Base-by-base conservation (phyloP, 2,888 invertebrate species). In the Drymonia ruficornis region DNA sequence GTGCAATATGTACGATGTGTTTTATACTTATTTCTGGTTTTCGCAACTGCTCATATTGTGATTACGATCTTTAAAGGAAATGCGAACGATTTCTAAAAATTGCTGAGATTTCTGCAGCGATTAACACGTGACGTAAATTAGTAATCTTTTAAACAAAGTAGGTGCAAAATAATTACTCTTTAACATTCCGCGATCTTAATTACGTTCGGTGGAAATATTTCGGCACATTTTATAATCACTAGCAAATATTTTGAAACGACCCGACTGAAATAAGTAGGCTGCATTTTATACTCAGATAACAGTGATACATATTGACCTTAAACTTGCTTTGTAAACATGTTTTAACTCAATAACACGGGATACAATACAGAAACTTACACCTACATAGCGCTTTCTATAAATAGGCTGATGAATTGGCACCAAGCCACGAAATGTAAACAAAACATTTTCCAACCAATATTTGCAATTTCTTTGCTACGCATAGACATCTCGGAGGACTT, bases 391-490 rank as follows among this genome's bases (percentile, higher is more conserved):
- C 62, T 59, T 54, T 67, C 71, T 76, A 83, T 78, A 79, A 80
- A 80, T 80, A 83, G 70, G 59, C 63, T 59, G 55, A 51, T 59
- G 68, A 58, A 81, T 75, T 86, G 87, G 87, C 86, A 66, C 63
- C 55, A 52, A 65, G 83, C 86, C 87, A 84, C 53, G 52, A 55
- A 52, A 67, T 61, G 67, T 72, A 76, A 74, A 72, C 70, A 76
- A 70, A 68, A 67, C 70, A 67, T 64, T 61, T 56, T 56, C 28
- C 47, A 43, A 46, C 49, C 50, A 70, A 59, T 63, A 60, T 63
- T 67, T 61, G 47, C 53, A 56, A 68, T 18, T 47, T 47, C 49
- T 53, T 49, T 19, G 43, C 29, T 29, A 31, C 29, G 15, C n/a
- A 18, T 13, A 18, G 16, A 48, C 13, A 36, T 18, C 16, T 34